Evolutionary conservation across 1,140 invertebrate genomes (phyloP), one percentile per base, ranked within the genome.

Genomic region (Xylocopa sonorina): DNA sequence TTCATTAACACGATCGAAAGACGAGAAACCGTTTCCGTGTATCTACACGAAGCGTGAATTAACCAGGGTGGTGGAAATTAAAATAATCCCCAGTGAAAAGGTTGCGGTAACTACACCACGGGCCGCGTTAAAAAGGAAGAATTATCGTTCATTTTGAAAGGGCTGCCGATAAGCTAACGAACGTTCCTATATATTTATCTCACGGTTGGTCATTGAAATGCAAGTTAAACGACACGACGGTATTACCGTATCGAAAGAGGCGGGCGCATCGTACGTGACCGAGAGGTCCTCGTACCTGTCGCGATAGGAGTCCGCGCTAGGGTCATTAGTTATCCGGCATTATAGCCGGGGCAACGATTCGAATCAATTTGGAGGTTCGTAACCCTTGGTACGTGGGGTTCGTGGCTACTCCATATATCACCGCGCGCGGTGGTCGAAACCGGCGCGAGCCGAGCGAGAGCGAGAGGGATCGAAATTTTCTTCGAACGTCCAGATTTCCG

Each of bases 321-420:
- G 43, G 76, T 85, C 87, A 87, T 88, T 88, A 88, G 79, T 88
- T 88, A 88, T 81, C 81, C 74, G 53, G 81, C 66, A 86, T 86
- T 87, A 88, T 86, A 62, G 83, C 32, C 77, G 38, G 50, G 73
- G 72, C n/a, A 82, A 87, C 86, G 83, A 85, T 88, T 87, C 83
- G 79, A 88, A 88, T 88, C 86, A 88, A 88, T 88, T 88, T 85
- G 73, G 78, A 81, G 82, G 78, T 78, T 79, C 74, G 78, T 76
- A 84, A 81, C 71, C 83, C 64, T 62, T 50, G 43, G 50, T 81
- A 53, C 74, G 78, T 81, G 81, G 78, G 66, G 83, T 78, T 62
- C 55, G 34, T 63, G 68, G 43, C 63, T n/a, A 63, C 41, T 82
- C 77, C 86, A 87, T 88, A 87, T 82, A 87, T 88, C 87, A 87